Base-by-base conservation (phyloP, 2,888 invertebrate genomes). In the Sympetrum striolatum region DNA sequence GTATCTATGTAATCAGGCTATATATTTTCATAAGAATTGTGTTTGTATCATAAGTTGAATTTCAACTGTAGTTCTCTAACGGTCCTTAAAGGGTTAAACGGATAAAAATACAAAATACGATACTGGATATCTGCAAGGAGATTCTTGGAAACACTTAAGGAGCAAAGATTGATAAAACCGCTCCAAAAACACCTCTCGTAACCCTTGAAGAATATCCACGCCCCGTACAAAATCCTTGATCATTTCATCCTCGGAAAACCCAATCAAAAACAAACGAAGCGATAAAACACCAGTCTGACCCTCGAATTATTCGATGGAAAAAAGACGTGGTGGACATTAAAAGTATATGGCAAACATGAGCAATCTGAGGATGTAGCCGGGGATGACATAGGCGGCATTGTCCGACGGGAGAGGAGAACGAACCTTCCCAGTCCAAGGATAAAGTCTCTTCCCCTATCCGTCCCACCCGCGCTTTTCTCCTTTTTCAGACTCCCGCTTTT, bases 401-500 rank as follows among this genome's bases (percentile, higher is more conserved):
- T 86, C 86, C 86, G 86, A n/a, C 64, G 86, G 22, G 39, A 35
- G 86, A 64, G 86, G 86, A 86, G 86, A 86, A 86, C 86, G 86
- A 86, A 86, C 86, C 86, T 64, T 86, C 35, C 86, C 58, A 18
- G 58, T 64, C 86, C 86, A 86, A 86, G 86, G 86, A 86, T 86
- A 86, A 58, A 58, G 58, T 37, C 60, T 37, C 44, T 82, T n/a
- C 82, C 60, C 35, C 22, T 12, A 1, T 25, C 48, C 53, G 14
- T 48, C 25, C 44, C 48, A 2, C 81, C 82, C 31, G 25, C 58
- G 22, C 25, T 73, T 73, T 73, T 31, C 73, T 73, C 73, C 82
- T 53, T 82, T 53, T 53, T 82, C 81, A 81, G n/a, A 81, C 44
- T 37, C 80, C 6, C 22, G 10, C 44, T 39, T 39, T 44, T 44